Percentiles rank a stretch among this genome's conserved stretches.
Conservation (phyloP, 2,888 invertebrate genomes). For the Harmothoe impar region DNA sequence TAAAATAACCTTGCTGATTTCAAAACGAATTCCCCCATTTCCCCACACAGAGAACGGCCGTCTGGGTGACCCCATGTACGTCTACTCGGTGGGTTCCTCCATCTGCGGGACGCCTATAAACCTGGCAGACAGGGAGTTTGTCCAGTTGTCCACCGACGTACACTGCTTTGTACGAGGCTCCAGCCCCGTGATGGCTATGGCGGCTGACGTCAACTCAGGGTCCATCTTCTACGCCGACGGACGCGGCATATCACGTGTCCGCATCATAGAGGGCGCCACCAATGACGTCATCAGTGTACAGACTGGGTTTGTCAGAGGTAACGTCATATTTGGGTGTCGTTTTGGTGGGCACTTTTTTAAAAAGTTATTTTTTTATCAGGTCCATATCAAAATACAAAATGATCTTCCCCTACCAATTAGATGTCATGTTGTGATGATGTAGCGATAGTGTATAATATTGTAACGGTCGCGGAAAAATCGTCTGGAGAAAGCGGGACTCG, state of each 20-base stretch:
- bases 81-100: slow-evolving; percentile 65
- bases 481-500: no score
- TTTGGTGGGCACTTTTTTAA: not conserved
- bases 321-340: not conserved
- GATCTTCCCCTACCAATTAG: no score
- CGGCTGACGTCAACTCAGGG: slow-evolving; percentile 29
- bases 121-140: slow-evolving; percentile 58
- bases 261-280: not conserved
- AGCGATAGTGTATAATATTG: no score
- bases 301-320: slow-evolving; percentile 66
- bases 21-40: no score
- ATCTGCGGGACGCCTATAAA: slow-evolving; percentile 64
- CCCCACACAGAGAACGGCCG: slow-evolving; percentile 52
- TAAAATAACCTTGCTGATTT: no score
- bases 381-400: no score
- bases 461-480: no score
- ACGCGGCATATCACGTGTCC: slow-evolving; percentile 50
- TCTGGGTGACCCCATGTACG: slow-evolving; percentile 65
- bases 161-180: slow-evolving; percentile 64
- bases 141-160: slow-evolving; percentile 5
- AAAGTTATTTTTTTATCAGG: no score
- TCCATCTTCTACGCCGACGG: slow-evolving; percentile 67
- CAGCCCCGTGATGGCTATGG: not conserved
- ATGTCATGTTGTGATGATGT: no score
- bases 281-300: slow-evolving; percentile 59